Conservation (phyloP, 2,797 vertebrate genomes). For the Acestrorhynchus altus region DNA sequence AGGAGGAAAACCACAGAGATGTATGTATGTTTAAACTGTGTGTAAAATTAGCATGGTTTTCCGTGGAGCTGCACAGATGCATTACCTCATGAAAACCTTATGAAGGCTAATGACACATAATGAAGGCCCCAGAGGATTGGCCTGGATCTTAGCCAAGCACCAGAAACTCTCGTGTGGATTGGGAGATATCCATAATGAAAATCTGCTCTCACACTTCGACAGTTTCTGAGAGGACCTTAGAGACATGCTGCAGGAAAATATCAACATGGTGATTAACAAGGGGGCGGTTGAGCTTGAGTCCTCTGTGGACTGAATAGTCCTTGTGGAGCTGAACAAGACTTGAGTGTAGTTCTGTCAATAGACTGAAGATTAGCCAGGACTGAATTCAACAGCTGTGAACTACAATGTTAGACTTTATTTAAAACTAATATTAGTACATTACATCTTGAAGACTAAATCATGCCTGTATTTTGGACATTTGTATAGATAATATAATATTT, state of each 20-base stretch:
- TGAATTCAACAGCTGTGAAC: conserved; percentile 3
- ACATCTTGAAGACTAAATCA: background rate
- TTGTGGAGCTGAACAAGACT: background rate
- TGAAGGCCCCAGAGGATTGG: conserved; percentile 56
- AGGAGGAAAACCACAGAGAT: conserved; percentile 55
- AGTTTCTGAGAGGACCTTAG: conserved; percentile 31
- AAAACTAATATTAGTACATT: background rate
- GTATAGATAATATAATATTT: background rate
- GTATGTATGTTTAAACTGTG: conserved; percentile 46
- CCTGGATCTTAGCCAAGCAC: conserved; percentile 46
- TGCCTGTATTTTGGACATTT: background rate
- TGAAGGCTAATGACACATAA: conserved; percentile 69
- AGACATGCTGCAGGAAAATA: conserved; percentile 17
- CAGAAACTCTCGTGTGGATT: conserved; percentile 48
- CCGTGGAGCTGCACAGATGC: conserved; percentile 34
- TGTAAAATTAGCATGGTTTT: conserved; percentile 57
- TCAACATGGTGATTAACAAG: conserved; percentile 7
- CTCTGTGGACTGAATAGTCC: background rate
- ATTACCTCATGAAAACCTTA: conserved; percentile 68
- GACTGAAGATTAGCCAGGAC: conserved; percentile 2
- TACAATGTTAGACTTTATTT: background rate
- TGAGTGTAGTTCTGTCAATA: background rate
- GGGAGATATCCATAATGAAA: conserved; percentile 55
- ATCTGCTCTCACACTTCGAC: conserved; percentile 40
- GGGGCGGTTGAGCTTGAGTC: background rate